phyloP scores from a whole-genome alignment of 2,113 vertebrate genomes.

The Bubo scandiacus region DNA sequence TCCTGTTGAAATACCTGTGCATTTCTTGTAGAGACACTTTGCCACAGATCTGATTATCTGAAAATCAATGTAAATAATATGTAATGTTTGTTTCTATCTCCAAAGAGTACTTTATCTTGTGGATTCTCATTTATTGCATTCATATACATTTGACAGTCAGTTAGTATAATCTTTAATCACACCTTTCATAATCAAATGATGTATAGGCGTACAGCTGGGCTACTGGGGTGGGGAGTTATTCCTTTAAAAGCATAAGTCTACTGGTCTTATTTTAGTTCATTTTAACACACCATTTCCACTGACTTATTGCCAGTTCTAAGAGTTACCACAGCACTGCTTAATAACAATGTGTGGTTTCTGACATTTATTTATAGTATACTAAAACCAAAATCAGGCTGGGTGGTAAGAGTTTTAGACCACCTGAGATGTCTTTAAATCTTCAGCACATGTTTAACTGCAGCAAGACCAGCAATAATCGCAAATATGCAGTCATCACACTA shows the following conservation, averaged over 20 bases:
- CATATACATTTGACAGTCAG: background rate
- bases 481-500: background rate
- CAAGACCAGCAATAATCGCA: background rate
- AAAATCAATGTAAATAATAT: background rate
- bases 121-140: background rate
- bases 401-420: slow-evolving; percentile 43
- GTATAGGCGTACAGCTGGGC: background rate
- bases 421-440: slow-evolving; percentile 50
- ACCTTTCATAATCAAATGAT: background rate
- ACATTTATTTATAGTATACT: slow-evolving; percentile 24
- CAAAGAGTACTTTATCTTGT: background rate
- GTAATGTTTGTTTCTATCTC: background rate
- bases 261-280: background rate
- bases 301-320: background rate
- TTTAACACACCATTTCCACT: slow-evolving; percentile 24
- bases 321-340: background rate
- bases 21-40: background rate
- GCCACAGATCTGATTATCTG: background rate
- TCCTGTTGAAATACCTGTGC: background rate
- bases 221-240: background rate
- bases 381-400: slow-evolving; percentile 26
- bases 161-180: background rate
- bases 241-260: background rate
- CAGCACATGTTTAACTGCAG: slow-evolving; percentile 8
- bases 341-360: slow-evolving; percentile 25